phyloP scores from a whole-genome alignment of 2,888 invertebrate species.

The Mesorhabditis spiculigera region DNA sequence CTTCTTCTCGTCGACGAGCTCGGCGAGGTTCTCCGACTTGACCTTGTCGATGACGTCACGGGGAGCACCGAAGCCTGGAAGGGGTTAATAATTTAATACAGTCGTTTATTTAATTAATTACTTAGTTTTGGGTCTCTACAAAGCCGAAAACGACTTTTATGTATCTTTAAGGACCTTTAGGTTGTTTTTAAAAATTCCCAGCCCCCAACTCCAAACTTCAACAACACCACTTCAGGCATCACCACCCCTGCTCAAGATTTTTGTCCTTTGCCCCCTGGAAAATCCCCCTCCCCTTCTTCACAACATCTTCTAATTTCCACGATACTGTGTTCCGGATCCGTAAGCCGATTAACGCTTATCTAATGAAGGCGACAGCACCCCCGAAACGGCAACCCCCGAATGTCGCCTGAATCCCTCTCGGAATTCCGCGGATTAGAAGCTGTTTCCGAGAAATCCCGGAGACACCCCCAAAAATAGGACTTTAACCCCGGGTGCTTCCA shows the following conservation, averaged over 20 bases:
- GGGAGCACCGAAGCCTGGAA: slow-evolving; percentile 54
- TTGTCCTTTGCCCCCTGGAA: neutral
- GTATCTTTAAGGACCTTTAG: neutral
- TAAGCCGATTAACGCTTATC: too few species aligned
- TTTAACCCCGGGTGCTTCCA: too few species aligned
- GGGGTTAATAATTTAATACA: neutral
- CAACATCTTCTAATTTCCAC: neutral
- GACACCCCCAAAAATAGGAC: too few species aligned
- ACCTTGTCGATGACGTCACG: slow-evolving; percentile 58
- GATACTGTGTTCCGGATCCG: neutral
- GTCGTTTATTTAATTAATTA: neutral
- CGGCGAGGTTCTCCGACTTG: slow-evolving; percentile 55
- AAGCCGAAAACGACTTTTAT: neutral
- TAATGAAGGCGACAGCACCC: too few species aligned
- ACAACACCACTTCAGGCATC: neutral
- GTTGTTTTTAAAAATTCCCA: neutral
- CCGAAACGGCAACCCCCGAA: too few species aligned
- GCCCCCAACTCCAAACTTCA: neutral
- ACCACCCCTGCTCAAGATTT: neutral
- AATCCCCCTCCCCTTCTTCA: neutral
- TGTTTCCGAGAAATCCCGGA: too few species aligned
- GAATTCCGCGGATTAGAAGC: too few species aligned
- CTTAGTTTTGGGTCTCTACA: neutral
- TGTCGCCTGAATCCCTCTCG: too few species aligned
- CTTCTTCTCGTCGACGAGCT: slow-evolving; percentile 56